phyloP scores from a whole-genome alignment of 2,113 vertebrate genomes.

The Illadopsis cleaveri region DNA sequence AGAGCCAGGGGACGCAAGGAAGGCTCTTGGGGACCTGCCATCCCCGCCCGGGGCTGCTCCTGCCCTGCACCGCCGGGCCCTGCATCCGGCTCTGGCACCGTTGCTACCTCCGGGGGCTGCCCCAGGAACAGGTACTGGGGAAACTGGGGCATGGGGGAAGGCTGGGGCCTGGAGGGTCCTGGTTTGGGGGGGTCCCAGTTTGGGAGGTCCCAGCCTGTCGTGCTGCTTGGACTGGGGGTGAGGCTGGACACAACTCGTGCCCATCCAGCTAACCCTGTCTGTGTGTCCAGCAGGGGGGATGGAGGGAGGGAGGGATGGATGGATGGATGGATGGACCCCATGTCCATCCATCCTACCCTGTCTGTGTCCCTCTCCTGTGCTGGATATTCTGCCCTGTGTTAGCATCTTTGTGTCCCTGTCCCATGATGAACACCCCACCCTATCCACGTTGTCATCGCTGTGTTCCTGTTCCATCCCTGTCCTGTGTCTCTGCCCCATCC shows the following conservation, averaged over 20 bases:
- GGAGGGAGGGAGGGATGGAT: neutral
- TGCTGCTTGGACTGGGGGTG: neutral
- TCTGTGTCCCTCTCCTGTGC: neutral
- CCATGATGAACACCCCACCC: neutral
- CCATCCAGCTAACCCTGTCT: fast-evolving
- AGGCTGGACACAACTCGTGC: fast-evolving
- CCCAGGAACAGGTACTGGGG: constrained; percentile 82
- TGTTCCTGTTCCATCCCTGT: too few relatives aligned
- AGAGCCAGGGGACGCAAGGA: constrained; percentile 77
- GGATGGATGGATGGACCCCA: neutral
- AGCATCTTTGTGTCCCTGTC: neutral
- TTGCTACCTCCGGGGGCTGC: constrained; percentile 88
- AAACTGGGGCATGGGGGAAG: neutral
- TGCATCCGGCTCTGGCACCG: constrained; percentile 86
- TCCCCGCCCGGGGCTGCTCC: constrained; percentile 65
- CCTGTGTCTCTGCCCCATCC: neutral
- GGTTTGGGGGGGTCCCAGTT: neutral
- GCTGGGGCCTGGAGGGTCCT: neutral
- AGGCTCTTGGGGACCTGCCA: constrained; percentile 23
- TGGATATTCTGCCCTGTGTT: neutral
- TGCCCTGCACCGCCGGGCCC: constrained; percentile 83
- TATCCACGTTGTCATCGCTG: neutral
- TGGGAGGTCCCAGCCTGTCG: too few relatives aligned
- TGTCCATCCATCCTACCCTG: neutral
- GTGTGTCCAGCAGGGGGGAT: neutral